Percentiles rank a stretch among this genome's conserved stretches.
These are phyloP conservation scores for Enteromius mattozi DNA, from an alignment of 2,797 vertebrate genomes.

Conservation along the genomic window DNA sequence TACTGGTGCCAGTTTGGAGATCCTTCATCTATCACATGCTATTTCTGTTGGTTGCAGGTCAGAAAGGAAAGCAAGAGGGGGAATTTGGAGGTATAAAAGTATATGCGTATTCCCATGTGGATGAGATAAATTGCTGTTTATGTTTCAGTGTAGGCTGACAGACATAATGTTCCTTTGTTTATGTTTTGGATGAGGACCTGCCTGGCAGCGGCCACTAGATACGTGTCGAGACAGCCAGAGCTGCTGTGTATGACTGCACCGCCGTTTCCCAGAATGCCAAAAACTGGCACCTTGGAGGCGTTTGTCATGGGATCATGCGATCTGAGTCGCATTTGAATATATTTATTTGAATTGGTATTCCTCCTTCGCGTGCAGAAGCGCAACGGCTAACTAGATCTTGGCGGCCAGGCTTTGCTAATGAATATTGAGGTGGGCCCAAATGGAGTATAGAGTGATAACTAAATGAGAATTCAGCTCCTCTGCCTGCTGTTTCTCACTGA, in stretches of 20 bases:
- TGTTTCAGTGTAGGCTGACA: slow-evolving; percentile 60
- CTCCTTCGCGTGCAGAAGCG: neutral
- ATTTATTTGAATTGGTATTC: slow-evolving; percentile 33
- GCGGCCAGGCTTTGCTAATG: slow-evolving; percentile 40
- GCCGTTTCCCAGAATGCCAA: slow-evolving; percentile 38
- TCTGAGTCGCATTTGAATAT: neutral
- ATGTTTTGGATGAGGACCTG: slow-evolving; percentile 53
- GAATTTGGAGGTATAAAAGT: slow-evolving; percentile 46
- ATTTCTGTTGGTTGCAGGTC: slow-evolving; percentile 30
- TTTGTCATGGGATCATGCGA: slow-evolving; percentile 1
- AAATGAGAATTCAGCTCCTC: slow-evolving; percentile 46
- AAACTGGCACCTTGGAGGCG: slow-evolving; percentile 5
- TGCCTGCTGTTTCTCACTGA: slow-evolving; percentile 51
- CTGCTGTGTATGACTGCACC: neutral
- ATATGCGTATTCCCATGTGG: slow-evolving; percentile 50
- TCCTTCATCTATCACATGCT: slow-evolving; percentile 29
- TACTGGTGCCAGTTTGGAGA: neutral
- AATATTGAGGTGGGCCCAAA: slow-evolving; percentile 55
- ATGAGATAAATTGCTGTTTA: slow-evolving; percentile 66
- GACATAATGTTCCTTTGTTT: slow-evolving; percentile 62
- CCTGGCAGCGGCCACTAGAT: slow-evolving; percentile 42
- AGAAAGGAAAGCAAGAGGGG: slow-evolving; percentile 50
- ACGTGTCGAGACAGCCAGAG: slow-evolving; percentile 51
- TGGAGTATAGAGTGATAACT: slow-evolving; percentile 51
- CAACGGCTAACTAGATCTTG: slow-evolving; percentile 6